Conservation (phyloP, 2,888 invertebrate genomes). For the Hydropsyche betteni region DNA sequence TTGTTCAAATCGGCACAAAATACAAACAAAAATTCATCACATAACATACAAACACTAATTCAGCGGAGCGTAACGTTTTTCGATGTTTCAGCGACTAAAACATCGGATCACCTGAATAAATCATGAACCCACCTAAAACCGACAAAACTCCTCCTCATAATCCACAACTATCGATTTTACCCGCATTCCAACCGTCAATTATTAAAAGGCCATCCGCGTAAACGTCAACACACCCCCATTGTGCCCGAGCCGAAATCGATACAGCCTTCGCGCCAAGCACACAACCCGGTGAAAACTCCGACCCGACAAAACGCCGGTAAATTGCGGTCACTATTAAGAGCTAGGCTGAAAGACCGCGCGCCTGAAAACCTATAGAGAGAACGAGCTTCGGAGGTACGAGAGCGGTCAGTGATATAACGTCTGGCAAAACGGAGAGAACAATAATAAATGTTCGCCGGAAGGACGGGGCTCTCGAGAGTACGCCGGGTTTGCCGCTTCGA, state of each 20-base stretch:
- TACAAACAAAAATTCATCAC: too few relatives aligned
- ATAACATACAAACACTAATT: too few relatives aligned
- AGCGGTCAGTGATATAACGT: constrained; percentile 50
- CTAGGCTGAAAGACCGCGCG: constrained; percentile 14
- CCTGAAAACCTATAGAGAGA: too few relatives aligned
- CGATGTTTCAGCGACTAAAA: too few relatives aligned
- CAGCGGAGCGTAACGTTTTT: too few relatives aligned
- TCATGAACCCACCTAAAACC: too few relatives aligned
- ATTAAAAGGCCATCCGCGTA: too few relatives aligned
- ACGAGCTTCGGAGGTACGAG: constrained; percentile 37
- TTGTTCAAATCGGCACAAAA: too few relatives aligned
- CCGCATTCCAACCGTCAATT: neutral
- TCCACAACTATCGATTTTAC: neutral
- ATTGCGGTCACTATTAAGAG: constrained; percentile 49
- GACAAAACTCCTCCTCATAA: too few relatives aligned
- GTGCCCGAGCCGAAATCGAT: constrained; percentile 11
- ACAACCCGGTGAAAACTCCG: neutral
- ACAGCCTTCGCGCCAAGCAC: neutral
- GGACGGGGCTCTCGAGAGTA: constrained; percentile 31
- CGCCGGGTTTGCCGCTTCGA: constrained; percentile 41
- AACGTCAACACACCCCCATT: constrained; percentile 3
- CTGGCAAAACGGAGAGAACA: constrained; percentile 49
- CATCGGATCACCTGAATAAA: too few relatives aligned
- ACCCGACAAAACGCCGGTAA: constrained; percentile 45
- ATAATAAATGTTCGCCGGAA: constrained; percentile 46